Percentiles rank a stretch among this genome's conserved stretches.
Evolutionary conservation across 2,113 vertebrate genomes (phyloP).

Genomic region (Clupea harengus): DNA sequence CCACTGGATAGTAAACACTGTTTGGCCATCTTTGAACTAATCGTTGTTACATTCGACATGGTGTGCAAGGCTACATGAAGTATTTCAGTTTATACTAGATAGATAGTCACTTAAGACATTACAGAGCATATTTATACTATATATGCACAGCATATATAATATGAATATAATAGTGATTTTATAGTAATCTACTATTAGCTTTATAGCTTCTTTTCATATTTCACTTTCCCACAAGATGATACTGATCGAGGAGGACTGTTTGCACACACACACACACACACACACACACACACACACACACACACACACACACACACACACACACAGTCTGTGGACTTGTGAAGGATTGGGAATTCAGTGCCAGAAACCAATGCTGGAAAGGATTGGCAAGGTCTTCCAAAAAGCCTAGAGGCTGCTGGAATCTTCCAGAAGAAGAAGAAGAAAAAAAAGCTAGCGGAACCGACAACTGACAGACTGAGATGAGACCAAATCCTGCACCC

Average conservation of each 20-base stretch:
- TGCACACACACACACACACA: not conserved
- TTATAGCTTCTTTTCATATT: not conserved
- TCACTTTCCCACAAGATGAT: not conserved
- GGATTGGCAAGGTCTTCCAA: not conserved
- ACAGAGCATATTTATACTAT: conserved; percentile 64
- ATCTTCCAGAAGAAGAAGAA: not conserved
- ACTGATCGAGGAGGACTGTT: conserved; percentile 20
- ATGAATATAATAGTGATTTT: conserved; percentile 28
- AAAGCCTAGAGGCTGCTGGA: not conserved
- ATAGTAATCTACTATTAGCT: conserved; percentile 14
- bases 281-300: too few relatives aligned
- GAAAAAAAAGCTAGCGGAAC: not conserved
- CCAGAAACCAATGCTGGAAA: not conserved
- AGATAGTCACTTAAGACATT: conserved; percentile 43
- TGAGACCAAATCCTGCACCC: not conserved
- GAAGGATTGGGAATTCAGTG: conserved; percentile 11
- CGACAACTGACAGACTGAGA: not conserved
- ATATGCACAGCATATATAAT: conserved; percentile 64
- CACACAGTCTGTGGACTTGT: not conserved
- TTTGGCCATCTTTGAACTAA: conserved; percentile 52
- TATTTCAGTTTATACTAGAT: conserved; percentile 43
- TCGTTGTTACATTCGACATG: conserved; percentile 45
- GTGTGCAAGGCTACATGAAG: conserved; percentile 46
- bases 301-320: not conserved
- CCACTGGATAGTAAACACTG: conserved; percentile 57